Base-by-base conservation (phyloP, 2,888 invertebrate species). In the Lucinisca nassula region DNA sequence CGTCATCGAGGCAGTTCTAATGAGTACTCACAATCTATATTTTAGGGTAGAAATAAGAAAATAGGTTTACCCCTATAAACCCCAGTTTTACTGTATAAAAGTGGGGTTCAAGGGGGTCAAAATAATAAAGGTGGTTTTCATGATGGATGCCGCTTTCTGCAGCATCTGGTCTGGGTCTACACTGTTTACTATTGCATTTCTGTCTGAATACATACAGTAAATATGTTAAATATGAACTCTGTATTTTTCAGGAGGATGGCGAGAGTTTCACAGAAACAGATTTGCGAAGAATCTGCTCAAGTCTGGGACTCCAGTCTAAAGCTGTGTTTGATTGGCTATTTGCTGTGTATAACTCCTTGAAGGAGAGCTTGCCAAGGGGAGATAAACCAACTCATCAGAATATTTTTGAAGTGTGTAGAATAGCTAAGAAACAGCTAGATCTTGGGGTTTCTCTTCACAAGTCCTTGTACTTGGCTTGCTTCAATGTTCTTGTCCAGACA, bases 401-500 rank as follows among this genome's bases (percentile, higher is more conserved):
- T 93, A 96, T 98, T 49, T 96, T 98, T 97, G 97, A 58, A 37
- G 84, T 76, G n/a, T 76, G 82, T 40, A 61, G 40, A 21, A 61
- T 70, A 37, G 67, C 81, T 2, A 97, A 97, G 77, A 98, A 98
- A 95, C 97, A 98, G 95, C 95, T 97, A 58, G 96, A 97, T 1
- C 96, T 97, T 75, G 98, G 98, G 0, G 97, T 97, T 77, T 95
- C 97, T 0, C 94, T 97, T n/a, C 93, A 95, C 17, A 96, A 96
- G n/a, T 97, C 98, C 0, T 96, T 98, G 84, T 78, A 75, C 76
- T 73, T 74, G n/a, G 82, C 88, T 0, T 90, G 90, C 75, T 92
- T 96, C 0, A 98, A 98, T 94, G 97, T 98, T 21, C 98, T 98
- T 93, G 97, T 97, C 4, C 97, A 97, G 92, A 96, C 97, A 51